These are phyloP conservation scores for Cardiocondyla obscurior DNA, from an alignment of 1,140 invertebrate species.

Conservation along the genomic window DNA sequence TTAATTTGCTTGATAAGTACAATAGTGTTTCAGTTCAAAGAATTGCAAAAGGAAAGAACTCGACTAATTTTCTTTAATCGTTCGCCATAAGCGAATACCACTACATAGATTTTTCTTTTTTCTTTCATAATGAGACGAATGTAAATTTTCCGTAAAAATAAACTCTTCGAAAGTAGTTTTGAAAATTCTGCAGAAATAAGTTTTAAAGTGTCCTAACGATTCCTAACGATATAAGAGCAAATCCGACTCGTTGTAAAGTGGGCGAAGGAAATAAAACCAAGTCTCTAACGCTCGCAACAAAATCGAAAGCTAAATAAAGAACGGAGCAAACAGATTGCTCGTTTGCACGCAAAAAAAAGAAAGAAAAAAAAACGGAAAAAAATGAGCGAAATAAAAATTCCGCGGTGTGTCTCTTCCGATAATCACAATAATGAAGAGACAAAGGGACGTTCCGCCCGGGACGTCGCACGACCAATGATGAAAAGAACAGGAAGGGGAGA, in stretches of 20 bases:
- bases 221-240: not conserved
- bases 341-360: not conserved
- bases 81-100: not conserved
- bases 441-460: not conserved
- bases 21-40: slow-evolving; percentile 13
- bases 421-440: slow-evolving; percentile 29
- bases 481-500: not conserved
- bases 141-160: not conserved
- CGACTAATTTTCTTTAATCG: not conserved
- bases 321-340: not conserved
- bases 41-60: not conserved
- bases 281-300: not conserved
- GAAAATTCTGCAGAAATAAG: not conserved
- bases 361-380: too few relatives aligned
- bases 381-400: slow-evolving; percentile 17
- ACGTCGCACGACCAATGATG: not conserved
- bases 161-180: not conserved
- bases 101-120: not conserved
- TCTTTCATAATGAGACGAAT: not conserved
- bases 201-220: not conserved
- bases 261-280: not conserved
- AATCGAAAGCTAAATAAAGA: not conserved
- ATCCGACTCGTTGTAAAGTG: not conserved
- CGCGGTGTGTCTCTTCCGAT: slow-evolving; percentile 16
- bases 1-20: slow-evolving; percentile 7